Percentiles rank a stretch among this genome's conserved stretches.
Conservation (phyloP, 2,888 invertebrate genomes). For the Geotrupes spiniger region DNA sequence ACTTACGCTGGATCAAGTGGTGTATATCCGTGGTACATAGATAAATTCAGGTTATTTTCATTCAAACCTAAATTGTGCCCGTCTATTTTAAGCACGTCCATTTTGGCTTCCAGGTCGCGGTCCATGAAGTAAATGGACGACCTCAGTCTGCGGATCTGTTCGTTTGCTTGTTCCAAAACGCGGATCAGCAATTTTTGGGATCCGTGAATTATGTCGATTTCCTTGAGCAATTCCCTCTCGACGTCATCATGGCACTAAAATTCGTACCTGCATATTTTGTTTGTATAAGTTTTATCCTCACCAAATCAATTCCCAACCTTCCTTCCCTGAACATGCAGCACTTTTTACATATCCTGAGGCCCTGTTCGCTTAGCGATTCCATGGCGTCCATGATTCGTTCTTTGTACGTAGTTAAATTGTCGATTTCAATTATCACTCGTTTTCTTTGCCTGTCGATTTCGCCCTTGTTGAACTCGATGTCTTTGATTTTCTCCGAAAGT, state of each 20-base stretch:
- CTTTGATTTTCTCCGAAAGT: slow-evolving; percentile 76
- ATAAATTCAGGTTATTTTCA: slow-evolving; percentile 67
- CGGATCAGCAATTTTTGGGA: slow-evolving; percentile 64
- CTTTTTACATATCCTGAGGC: slow-evolving; percentile 66
- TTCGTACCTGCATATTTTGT: not conserved
- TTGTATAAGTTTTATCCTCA: slow-evolving; percentile 36
- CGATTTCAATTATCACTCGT: slow-evolving; percentile 73
- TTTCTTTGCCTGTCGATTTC: slow-evolving; percentile 76
- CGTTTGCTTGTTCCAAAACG: slow-evolving; percentile 72
- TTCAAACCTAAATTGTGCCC: slow-evolving; percentile 65
- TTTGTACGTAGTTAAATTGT: slow-evolving; percentile 73
- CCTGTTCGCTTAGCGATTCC: slow-evolving; percentile 64
- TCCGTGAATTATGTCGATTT: slow-evolving; percentile 71
- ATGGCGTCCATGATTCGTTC: slow-evolving; percentile 74
- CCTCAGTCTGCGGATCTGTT: slow-evolving; percentile 79
- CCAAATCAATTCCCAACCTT: slow-evolving; percentile 75
- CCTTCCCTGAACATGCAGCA: slow-evolving; percentile 77
- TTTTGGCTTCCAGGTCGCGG: slow-evolving; percentile 80
- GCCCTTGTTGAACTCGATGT: slow-evolving; percentile 75
- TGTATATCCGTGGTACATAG: slow-evolving; percentile 65
- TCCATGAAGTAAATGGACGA: slow-evolving; percentile 79
- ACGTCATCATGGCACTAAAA: slow-evolving; percentile 66
- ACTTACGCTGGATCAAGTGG: slow-evolving; percentile 62
- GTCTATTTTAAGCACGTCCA: slow-evolving; percentile 75
- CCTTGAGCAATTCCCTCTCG: slow-evolving; percentile 74